These are phyloP conservation scores for Choreutis nemorana DNA, from an alignment of 2,888 invertebrate species.

Conservation along the genomic window DNA sequence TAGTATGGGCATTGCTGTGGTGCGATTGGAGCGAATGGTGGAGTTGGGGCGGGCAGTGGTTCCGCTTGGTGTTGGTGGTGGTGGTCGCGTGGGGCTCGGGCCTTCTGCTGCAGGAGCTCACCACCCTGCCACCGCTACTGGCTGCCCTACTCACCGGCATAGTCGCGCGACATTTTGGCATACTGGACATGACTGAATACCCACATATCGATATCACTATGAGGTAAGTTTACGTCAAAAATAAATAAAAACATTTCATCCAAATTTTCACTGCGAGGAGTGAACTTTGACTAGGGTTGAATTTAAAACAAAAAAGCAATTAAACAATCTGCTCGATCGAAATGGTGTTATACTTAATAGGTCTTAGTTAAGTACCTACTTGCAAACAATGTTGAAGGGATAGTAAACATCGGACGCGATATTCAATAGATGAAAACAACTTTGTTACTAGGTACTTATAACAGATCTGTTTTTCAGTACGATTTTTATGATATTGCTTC, in stretches of 20 bases:
- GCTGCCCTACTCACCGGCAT: slow-evolving; percentile 46
- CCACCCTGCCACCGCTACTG: slow-evolving; percentile 38
- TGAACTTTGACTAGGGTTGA: too few species aligned
- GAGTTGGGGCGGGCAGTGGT: slow-evolving; percentile 41
- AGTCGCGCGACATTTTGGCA: slow-evolving; percentile 34
- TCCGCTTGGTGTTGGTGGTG: slow-evolving; percentile 28
- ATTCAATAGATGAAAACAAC: too few species aligned
- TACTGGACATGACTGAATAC: slow-evolving; percentile 43
- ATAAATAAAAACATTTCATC: not conserved
- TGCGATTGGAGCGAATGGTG: slow-evolving; percentile 35
- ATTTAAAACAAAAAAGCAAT: too few species aligned
- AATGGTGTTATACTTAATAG: too few species aligned
- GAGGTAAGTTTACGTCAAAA: slow-evolving; percentile 23
- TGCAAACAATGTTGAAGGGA: too few species aligned
- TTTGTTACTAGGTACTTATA: too few species aligned
- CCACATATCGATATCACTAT: slow-evolving; percentile 38
- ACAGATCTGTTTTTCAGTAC: too few species aligned
- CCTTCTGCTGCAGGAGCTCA: slow-evolving; percentile 26
- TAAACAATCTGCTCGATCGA: too few species aligned
- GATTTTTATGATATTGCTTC: too few species aligned
- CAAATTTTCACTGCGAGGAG: too few species aligned
- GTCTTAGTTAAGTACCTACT: too few species aligned
- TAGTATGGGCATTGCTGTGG: slow-evolving; percentile 42
- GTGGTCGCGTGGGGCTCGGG: slow-evolving; percentile 39
- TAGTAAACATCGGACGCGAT: too few species aligned